Evolutionary conservation across 2,113 vertebrate species (phyloP).

Genomic region (Brachyhypopomus gauderio): DNA sequence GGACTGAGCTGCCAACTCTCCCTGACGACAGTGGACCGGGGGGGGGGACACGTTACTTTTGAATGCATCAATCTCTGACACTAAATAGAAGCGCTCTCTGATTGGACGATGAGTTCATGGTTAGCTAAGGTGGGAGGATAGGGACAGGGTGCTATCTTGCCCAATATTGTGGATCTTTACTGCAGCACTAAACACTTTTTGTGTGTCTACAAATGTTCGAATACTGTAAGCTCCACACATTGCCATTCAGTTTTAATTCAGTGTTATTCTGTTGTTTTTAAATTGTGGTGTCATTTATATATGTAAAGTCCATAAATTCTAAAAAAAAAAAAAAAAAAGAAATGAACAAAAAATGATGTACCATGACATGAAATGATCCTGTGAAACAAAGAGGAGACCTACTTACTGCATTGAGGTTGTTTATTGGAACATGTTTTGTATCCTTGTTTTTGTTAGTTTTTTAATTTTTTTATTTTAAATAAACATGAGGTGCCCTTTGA

Average conservation of each 20-base stretch:
- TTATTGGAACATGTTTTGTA: constrained; percentile 33
- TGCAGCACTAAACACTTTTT: constrained; percentile 10
- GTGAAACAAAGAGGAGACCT: constrained; percentile 11
- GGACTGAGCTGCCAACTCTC: constrained; percentile 36
- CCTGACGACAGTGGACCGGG: neutral
- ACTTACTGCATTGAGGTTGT: constrained; percentile 44
- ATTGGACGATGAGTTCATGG: neutral
- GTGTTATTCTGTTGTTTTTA: constrained; percentile 1
- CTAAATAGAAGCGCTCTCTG: neutral
- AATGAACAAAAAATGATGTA: constrained; percentile 12
- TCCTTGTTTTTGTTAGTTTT: constrained; percentile 53
- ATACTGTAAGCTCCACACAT: constrained; percentile 29
- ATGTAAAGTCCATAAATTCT: constrained; percentile 5
- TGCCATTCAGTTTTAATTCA: constrained; percentile 31
- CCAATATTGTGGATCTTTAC: neutral
- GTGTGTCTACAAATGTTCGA: constrained; percentile 2
- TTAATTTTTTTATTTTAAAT: constrained; percentile 57
- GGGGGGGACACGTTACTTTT: neutral
- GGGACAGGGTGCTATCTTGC: neutral
- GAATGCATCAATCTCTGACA: neutral
- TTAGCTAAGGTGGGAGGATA: neutral
- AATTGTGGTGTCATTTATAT: constrained; percentile 31
- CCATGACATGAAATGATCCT: constrained; percentile 13
- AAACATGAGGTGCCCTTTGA: constrained; percentile 63
- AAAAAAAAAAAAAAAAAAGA: neutral